phyloP scores from a whole-genome alignment of 2,113 vertebrate genomes.

The Poecilia latipinna region DNA sequence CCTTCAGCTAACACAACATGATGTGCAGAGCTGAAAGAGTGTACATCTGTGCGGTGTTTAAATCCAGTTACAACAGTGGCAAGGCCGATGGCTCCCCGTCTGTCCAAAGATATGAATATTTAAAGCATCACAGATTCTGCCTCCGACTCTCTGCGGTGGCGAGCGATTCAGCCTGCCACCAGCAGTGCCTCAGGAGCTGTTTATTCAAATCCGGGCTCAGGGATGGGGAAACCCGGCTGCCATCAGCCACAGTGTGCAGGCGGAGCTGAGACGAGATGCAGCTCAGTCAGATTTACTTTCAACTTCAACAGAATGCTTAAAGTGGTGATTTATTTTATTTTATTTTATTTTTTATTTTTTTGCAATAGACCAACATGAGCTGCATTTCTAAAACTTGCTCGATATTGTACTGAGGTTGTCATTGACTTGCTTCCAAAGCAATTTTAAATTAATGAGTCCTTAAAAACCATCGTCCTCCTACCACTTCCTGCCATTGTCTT shows the following conservation, averaged over 20 bases:
- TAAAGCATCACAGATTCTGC: slow-evolving; percentile 72
- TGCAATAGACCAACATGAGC: no score
- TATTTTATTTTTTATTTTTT: no score
- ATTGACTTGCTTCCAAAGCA: no score
- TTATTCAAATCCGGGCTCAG: slow-evolving; percentile 62
- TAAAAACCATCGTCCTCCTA: no score
- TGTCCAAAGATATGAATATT: slow-evolving; percentile 80
- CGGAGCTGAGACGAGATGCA: slow-evolving; percentile 39
- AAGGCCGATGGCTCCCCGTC: slow-evolving; percentile 69
- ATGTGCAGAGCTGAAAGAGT: slow-evolving; percentile 67
- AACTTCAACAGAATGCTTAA: slow-evolving; percentile 9
- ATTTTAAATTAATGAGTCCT: no score
- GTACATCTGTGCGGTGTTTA: slow-evolving; percentile 81
- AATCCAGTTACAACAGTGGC: slow-evolving; percentile 75
- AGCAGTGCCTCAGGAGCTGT: slow-evolving; percentile 56
- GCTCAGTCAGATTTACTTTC: slow-evolving; percentile 13
- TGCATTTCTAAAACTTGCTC: no score
- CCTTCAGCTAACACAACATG: slow-evolving; percentile 78
- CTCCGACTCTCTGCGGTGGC: slow-evolving; percentile 56
- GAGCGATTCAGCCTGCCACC: slow-evolving; percentile 60
- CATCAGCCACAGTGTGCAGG: slow-evolving; percentile 21
- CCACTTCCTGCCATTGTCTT: no score
- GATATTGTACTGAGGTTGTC: no score
- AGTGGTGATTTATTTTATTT: no score
- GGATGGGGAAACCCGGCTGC: slow-evolving; percentile 59